Evolutionary conservation across 2,888 invertebrate species (phyloP).

Genomic region (Apamea monoglypha): DNA sequence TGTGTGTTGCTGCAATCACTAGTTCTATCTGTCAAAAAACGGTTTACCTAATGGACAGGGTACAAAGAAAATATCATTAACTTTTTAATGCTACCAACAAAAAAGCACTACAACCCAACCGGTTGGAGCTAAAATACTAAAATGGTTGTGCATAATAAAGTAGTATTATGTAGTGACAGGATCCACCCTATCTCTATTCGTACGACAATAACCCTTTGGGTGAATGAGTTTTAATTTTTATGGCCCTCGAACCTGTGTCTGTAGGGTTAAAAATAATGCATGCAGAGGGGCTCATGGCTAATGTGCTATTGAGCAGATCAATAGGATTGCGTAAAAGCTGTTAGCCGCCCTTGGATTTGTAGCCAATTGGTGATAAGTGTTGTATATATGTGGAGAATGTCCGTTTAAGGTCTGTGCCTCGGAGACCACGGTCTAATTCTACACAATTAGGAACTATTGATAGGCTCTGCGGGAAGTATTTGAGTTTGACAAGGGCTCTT

Average conservation of each 20-base stretch:
- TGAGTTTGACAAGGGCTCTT: constrained; percentile 1
- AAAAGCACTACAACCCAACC: constrained; percentile 3
- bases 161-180: constrained; percentile 2
- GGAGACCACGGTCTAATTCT: background rate
- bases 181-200: background rate
- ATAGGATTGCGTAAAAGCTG: background rate
- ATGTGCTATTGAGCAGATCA: background rate
- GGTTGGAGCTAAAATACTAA: constrained; percentile 16
- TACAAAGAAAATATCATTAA: background rate
- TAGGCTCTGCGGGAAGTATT: background rate
- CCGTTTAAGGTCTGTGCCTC: background rate
- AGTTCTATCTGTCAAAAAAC: too few species aligned
- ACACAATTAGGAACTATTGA: background rate
- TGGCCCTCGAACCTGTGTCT: constrained; percentile 9
- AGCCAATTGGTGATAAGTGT: background rate
- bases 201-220: constrained; percentile 2
- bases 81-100: background rate
- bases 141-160: constrained; percentile 20
- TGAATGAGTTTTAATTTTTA: constrained; percentile 25
- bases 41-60: too few species aligned
- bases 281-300: background rate
- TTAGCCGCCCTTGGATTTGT: background rate
- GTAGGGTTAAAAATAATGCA: constrained; percentile 20
- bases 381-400: background rate
- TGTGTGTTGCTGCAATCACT: too few species aligned